These are phyloP conservation scores for Chaetoderma sp. DNA, from an alignment of 2,888 invertebrate species.

Conservation along the genomic window DNA sequence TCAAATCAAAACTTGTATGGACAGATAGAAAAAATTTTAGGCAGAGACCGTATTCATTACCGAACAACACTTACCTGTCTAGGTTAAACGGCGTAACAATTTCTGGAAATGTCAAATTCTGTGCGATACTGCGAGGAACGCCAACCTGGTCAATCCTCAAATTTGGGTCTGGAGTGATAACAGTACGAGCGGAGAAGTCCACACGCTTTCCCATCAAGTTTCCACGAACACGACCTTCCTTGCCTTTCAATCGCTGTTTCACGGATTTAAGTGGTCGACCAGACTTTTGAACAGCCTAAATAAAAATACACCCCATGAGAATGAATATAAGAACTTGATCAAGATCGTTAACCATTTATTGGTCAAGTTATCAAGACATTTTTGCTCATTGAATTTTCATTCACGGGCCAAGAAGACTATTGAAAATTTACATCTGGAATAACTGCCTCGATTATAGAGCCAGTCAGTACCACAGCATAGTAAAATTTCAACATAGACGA, in stretches of 20 bases:
- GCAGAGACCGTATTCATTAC: too few relatives aligned
- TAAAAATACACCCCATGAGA: neutral
- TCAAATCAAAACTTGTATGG: neutral
- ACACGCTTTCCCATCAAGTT: constrained; percentile 99
- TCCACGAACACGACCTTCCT: constrained; percentile 98
- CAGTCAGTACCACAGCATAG: neutral
- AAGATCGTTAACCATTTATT: neutral
- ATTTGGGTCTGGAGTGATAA: constrained; percentile 75
- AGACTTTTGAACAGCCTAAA: constrained; percentile 94
- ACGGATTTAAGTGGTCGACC: constrained; percentile 98
- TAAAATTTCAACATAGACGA: neutral
- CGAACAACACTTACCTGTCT: constrained; percentile 85
- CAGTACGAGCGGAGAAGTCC: constrained; percentile 98
- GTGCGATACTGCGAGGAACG: constrained; percentile 97
- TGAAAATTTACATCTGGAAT: too few relatives aligned
- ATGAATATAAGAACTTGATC: neutral
- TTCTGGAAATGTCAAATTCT: constrained; percentile 99
- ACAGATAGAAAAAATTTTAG: too few relatives aligned
- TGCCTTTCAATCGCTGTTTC: constrained; percentile 94
- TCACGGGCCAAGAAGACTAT: too few relatives aligned
- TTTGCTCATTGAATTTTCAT: too few relatives aligned
- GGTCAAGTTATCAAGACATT: neutral
- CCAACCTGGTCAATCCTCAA: constrained; percentile 95
- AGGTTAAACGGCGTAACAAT: constrained; percentile 99
- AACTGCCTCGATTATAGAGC: neutral